Evolutionary conservation across 2,888 invertebrate species (phyloP).

Genomic region (Orgyia antiqua): DNA sequence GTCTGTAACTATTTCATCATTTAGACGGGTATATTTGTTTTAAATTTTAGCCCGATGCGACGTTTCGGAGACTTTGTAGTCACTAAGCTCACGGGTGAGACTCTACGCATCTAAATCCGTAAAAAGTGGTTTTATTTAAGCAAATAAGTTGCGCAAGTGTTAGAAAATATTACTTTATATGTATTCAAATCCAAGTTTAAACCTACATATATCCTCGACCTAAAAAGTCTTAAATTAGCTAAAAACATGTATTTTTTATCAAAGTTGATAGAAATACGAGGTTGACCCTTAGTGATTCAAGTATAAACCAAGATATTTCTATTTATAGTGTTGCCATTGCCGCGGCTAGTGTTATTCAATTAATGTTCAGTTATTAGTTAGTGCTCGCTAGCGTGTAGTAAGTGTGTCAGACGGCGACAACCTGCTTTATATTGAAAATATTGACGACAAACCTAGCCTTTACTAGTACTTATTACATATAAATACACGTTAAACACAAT

Average conservation of each 20-base stretch:
- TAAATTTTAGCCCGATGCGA: too few relatives aligned
- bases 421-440: slow-evolving; percentile 4
- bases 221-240: background rate
- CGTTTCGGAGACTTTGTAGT: too few relatives aligned
- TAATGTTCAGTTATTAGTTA: slow-evolving; percentile 20
- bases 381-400: slow-evolving; percentile 34
- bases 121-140: too few relatives aligned
- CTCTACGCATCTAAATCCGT: too few relatives aligned
- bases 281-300: slow-evolving; percentile 14
- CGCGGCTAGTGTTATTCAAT: slow-evolving; percentile 24
- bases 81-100: too few relatives aligned
- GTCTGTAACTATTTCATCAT: too few relatives aligned
- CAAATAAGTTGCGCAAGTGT: too few relatives aligned
- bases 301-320: slow-evolving; percentile 28
- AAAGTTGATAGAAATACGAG: slow-evolving; percentile 2
- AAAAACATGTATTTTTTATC: slow-evolving; percentile 1
- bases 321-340: slow-evolving; percentile 31
- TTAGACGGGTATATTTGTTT: too few relatives aligned
- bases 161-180: too few relatives aligned
- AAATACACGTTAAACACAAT: too few relatives aligned
- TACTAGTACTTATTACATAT: background rate
- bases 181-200: too few relatives aligned
- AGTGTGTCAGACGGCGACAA: slow-evolving; percentile 48
- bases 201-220: background rate
- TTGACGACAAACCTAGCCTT: background rate